Evolutionary conservation across 1,140 invertebrate genomes (phyloP).

Genomic region (Drosophila lacteicornis): DNA sequence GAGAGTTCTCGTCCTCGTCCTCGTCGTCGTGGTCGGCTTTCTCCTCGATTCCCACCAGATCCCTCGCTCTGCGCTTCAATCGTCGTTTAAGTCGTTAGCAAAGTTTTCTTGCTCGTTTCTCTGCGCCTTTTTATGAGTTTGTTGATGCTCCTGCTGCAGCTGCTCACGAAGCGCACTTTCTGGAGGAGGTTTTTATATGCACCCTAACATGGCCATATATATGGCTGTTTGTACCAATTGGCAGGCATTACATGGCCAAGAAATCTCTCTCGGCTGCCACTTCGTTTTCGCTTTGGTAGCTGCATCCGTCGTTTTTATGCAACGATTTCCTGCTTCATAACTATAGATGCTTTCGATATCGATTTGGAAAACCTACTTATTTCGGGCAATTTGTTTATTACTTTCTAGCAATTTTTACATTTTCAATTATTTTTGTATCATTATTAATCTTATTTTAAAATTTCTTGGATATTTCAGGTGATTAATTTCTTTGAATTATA

Average conservation of each 20-base stretch:
- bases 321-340: constrained; percentile 13
- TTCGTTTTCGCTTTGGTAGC: constrained; percentile 18
- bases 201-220: constrained; percentile 12
- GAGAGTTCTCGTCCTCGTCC: constrained; percentile 49
- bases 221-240: constrained; percentile 58
- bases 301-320: constrained; percentile 5
- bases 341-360: constrained; percentile 4
- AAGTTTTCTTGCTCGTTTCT: constrained; percentile 76
- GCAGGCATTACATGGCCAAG: constrained; percentile 64
- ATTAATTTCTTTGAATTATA: not conserved
- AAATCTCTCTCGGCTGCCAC: constrained; percentile 23
- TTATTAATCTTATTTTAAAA: not conserved
- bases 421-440: not conserved
- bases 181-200: constrained; percentile 34
- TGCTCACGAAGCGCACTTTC: constrained; percentile 43
- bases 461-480: not conserved
- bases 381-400: not conserved
- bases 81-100: constrained; percentile 77
- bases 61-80: constrained; percentile 9
- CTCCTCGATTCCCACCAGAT: constrained; percentile 36
- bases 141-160: constrained; percentile 57
- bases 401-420: not conserved
- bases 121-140: constrained; percentile 64
- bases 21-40: constrained; percentile 20
- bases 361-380: not conserved